Evolutionary conservation across 1,140 invertebrate species (phyloP), one percentile per base, ranked within the genome.

Genomic region (Aphelenchoides besseyi): DNA sequence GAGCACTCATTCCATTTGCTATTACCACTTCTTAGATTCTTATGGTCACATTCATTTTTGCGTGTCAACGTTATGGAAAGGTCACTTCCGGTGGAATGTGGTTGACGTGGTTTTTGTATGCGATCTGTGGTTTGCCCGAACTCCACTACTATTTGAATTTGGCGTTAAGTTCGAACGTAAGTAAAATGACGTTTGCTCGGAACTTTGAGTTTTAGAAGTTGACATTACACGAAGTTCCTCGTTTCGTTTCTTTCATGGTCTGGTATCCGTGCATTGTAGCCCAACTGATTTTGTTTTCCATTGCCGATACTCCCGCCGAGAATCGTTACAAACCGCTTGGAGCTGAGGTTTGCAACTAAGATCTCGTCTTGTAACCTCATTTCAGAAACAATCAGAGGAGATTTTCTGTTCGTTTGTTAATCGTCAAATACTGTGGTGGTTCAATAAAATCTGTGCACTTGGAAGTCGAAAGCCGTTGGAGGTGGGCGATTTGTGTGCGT

Each of bases 381-480:
- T 52, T 54, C 23, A 75, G 52, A 72, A 72, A 36, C 29, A 36
- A 30, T 81, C 81, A 30, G 80, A 80, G 8, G 82, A 82, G 76
- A 70, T 30, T 12, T 36, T 67, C 16, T 71, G 66, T 52, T 82
- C 81, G 2, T 82, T 82, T 41, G 8, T 84, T 9, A 80, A 74
- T 37, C 71, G 80, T 23, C 71, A 78, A 29, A 73, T 69, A 0
- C 63, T 80, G 67, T 84, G 82, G 79, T 82, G 80, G 80, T 84
- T 82, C 61, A 78, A 80, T 35, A n/a, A 66, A 9, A 29, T 79
- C 1, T 73, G 71, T 41, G 68, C 69, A 37, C 37, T 80, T 12
- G 77, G 74, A 1, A 78, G 64, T 3, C 16, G 69, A 35, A 82
- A 82, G 48, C 78, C 77, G 0, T 37, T 82, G 37, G 77, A 75